phyloP scores from a whole-genome alignment of 2,797 vertebrate genomes.

The Oceanodroma leucorhoa region DNA sequence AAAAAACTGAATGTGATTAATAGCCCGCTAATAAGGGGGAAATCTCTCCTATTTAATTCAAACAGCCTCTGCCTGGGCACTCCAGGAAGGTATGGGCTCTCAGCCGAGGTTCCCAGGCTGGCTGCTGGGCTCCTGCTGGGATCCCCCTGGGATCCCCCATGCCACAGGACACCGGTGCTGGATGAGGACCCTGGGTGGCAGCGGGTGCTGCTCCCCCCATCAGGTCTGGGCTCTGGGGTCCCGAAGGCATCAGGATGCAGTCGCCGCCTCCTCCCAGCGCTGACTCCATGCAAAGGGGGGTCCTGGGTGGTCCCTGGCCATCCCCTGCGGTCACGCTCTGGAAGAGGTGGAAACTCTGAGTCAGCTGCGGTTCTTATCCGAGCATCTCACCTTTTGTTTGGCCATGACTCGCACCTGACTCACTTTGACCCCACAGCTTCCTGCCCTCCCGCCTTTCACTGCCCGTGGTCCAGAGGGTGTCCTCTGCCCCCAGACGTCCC shows the following conservation, averaged over 20 bases:
- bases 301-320: neutral
- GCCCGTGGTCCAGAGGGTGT: neutral
- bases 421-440: conserved; percentile 40
- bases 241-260: neutral
- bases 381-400: conserved; percentile 50
- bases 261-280: accelerated
- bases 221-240: neutral
- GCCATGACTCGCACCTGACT: conserved; percentile 30
- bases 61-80: neutral
- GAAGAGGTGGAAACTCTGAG: conserved; percentile 55
- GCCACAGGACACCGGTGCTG: neutral
- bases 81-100: conserved; percentile 23
- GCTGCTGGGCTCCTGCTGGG: neutral
- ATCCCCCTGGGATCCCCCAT: neutral
- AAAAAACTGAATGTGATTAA: conserved; percentile 59
- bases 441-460: conserved; percentile 42
- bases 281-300: accelerated
- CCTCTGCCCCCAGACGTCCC: neutral
- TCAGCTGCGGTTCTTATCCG: conserved; percentile 1
- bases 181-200: too few relatives aligned
- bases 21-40: conserved; percentile 64
- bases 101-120: conserved; percentile 1
- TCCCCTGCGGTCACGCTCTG: neutral
- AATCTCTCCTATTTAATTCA: conserved; percentile 57
- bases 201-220: neutral